Percentiles rank a stretch among this genome's conserved stretches.
These are phyloP conservation scores for Lymantria monacha DNA, from an alignment of 2,888 invertebrate genomes.

Conservation along the genomic window DNA sequence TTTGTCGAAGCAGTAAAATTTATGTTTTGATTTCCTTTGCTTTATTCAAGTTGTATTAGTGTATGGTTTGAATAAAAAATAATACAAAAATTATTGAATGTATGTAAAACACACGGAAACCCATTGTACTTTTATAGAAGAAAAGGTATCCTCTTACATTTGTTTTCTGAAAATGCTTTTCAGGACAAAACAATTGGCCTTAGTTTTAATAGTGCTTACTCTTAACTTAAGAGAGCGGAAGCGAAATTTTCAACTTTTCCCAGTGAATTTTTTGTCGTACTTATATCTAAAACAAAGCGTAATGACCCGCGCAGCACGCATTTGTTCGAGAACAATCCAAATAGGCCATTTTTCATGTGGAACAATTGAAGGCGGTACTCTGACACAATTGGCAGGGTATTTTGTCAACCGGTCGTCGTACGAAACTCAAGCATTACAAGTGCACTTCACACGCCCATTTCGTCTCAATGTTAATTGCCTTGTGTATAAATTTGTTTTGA, in stretches of 20 bases:
- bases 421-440: constrained; percentile 63
- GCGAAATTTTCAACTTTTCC: constrained; percentile 68
- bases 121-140: no score
- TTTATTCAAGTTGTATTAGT: constrained; percentile 2
- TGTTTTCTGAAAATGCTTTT: constrained; percentile 61
- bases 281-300: constrained; percentile 79
- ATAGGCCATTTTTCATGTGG: constrained; percentile 80
- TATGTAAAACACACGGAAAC: no score
- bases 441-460: constrained; percentile 60
- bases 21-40: constrained; percentile 64
- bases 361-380: constrained; percentile 80
- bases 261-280: constrained; percentile 72
- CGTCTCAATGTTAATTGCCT: constrained; percentile 13
- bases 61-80: no score
- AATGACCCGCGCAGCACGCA: constrained; percentile 80
- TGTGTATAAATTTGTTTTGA: neutral
- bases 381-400: constrained; percentile 79
- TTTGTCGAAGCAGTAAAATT: constrained; percentile 63
- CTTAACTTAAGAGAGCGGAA: constrained; percentile 65
- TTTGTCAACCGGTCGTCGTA: constrained; percentile 80
- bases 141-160: constrained; percentile 22
- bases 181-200: constrained; percentile 62
- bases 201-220: constrained; percentile 61
- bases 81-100: no score
- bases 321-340: constrained; percentile 80